Base-by-base conservation (phyloP, 2,797 vertebrate genomes). In the Furcifer pardalis region DNA sequence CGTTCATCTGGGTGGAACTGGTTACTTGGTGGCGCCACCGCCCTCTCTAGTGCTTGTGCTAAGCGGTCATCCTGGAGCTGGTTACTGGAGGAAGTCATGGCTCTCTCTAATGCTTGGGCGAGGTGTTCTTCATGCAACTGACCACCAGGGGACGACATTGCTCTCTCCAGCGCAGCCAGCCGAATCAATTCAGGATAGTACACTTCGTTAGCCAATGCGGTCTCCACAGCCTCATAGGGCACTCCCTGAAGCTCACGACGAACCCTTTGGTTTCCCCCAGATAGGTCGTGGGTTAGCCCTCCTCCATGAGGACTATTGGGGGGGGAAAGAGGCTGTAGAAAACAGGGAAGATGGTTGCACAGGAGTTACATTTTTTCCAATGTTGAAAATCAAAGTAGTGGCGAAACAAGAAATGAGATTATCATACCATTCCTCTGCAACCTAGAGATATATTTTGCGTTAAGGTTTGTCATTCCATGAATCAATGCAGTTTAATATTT, bases 71-170 rank as follows among this genome's bases (percentile, higher is more conserved):
- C 83, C 75, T 77, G 13, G 71, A 89, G 75, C 81, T 78, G 62
- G 74, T 87, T 63, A 66, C 69, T 46, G 30, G 84, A 62, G 94
- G 93, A 71, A 94, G 97, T 91, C 94, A 96, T 21, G 93, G 88
- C 80, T 95, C 91, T 1, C 89, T 95, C 82, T 71, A 86, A 77
- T 0, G 74, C 65, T 32, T 82, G 91, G 59, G 81, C 76, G 0
- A 73, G 63, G 15, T 73, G 76, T 13, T 83, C 85, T 35, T 82
- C 85, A 15, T 73, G 80, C 49, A 68, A 35, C 40, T 87, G 85
- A 37, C 59, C 71, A 23, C 68, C 76, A 2, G 81, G 81, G 76
- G 80, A 35, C 4, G 80, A 87, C 68, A 82, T 46, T 56, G 80
- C 85, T 74, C 68, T 78, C 77, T 82, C 85, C 69, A 82, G 44